These are phyloP conservation scores for Telmatochromis brachygnathus DNA, from an alignment of 2,113 vertebrate genomes.

Conservation along the genomic window DNA sequence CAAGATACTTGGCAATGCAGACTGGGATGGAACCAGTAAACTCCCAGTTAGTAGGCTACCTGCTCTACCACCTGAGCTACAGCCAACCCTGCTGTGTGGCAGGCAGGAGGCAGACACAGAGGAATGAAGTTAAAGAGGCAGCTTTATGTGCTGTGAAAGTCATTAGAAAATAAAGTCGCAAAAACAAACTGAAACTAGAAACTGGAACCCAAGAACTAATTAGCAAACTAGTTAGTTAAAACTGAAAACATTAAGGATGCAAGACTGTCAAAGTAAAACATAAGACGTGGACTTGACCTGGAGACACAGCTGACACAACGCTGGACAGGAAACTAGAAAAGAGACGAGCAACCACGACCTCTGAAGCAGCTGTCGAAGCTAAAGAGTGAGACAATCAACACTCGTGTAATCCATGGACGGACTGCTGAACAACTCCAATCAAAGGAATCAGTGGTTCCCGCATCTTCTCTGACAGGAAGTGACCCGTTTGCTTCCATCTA, in stretches of 20 bases:
- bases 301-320: neutral
- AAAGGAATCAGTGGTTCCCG: neutral
- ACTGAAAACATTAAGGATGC: neutral
- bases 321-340: neutral
- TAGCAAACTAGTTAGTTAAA: neutral
- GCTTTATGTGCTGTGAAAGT: neutral
- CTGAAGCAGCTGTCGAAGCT: neutral
- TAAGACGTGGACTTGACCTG: neutral
- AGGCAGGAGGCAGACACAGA: neutral
- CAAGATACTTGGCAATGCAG: neutral
- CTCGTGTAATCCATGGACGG: neutral
- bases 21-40: neutral
- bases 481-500: neutral
- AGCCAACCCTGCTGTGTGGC: neutral
- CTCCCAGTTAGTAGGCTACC: neutral
- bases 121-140: neutral
- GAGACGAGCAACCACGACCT: neutral
- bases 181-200: neutral
- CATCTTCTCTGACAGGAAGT: neutral
- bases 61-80: neutral
- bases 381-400: neutral
- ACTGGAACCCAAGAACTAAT: fast-evolving
- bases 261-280: neutral
- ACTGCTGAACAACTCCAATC: neutral
- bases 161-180: neutral